Percentiles rank a stretch among this genome's conserved stretches.
Evolutionary conservation across 2,113 vertebrate species (phyloP).

Genomic region (Saccopteryx bilineata): DNA sequence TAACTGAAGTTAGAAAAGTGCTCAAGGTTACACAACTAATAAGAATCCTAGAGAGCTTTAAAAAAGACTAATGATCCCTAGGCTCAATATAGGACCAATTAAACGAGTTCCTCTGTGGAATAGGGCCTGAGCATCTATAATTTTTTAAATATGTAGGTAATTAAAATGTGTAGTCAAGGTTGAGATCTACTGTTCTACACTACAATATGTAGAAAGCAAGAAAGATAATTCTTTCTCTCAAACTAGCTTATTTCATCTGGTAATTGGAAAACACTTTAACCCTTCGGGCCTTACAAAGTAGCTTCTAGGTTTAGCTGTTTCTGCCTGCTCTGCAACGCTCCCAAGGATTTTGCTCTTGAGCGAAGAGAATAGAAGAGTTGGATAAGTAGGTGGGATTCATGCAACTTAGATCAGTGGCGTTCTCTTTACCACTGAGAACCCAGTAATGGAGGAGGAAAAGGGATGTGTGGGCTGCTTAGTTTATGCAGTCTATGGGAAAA

Average conservation of each 20-base stretch:
- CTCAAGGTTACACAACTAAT: background rate
- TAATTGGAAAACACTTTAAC: slow-evolving; percentile 58
- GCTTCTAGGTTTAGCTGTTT: slow-evolving; percentile 20
- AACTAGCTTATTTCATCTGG: slow-evolving; percentile 57
- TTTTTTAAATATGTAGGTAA: slow-evolving; percentile 30
- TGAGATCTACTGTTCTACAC: background rate
- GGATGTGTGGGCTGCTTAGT: slow-evolving; percentile 29
- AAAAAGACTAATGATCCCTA: background rate
- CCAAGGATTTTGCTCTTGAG: slow-evolving; percentile 30
- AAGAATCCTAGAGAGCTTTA: background rate
- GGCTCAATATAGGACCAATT: background rate
- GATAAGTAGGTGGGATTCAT: slow-evolving; percentile 21
- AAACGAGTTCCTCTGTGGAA: background rate
- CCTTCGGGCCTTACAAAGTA: background rate
- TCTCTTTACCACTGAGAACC: slow-evolving; percentile 44
- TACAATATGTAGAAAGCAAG: background rate
- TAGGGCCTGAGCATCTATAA: background rate
- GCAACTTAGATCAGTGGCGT: slow-evolving; percentile 47
- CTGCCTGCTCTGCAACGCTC: background rate
- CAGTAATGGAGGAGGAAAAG: slow-evolving; percentile 24
- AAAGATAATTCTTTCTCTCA: background rate
- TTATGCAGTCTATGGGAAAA: slow-evolving; percentile 44
- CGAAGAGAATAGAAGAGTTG: background rate
- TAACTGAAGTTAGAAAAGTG: background rate
- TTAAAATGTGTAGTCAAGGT: slow-evolving; percentile 30